phyloP scores from a whole-genome alignment of 2,113 vertebrate genomes.

The Bubo bubo region DNA sequence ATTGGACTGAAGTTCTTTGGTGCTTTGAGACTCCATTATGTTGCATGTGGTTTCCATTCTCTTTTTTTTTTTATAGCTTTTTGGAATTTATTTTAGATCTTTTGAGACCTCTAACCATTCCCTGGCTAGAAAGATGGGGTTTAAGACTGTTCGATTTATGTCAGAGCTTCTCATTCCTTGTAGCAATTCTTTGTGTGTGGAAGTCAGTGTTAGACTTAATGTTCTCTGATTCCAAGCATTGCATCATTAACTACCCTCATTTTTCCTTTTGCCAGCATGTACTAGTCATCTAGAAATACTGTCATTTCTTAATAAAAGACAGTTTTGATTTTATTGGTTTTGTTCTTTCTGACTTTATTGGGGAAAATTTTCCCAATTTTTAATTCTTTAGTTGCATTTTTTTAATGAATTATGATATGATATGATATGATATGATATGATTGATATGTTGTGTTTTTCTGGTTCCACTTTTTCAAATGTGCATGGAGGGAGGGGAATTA shows the following conservation, averaged over 20 bases:
- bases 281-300: conserved; percentile 16
- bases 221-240: conserved; percentile 41
- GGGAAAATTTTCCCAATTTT: not conserved
- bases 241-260: not conserved
- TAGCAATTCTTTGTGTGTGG: not conserved
- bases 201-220: not conserved
- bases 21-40: conserved; percentile 54
- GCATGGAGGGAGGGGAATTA: not conserved
- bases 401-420: not conserved
- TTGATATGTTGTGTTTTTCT: not conserved
- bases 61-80: conserved; percentile 60
- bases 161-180: conserved; percentile 28
- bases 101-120: conserved; percentile 56
- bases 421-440: not conserved
- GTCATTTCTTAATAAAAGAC: not conserved
- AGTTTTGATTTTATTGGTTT: not conserved
- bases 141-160: conserved; percentile 8
- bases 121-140: conserved; percentile 27
- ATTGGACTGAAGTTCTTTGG: conserved; percentile 31
- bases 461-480: not conserved
- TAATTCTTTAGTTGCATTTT: not conserved
- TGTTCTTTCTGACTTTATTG: not conserved
- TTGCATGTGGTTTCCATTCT: conserved; percentile 74
- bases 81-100: conserved; percentile 68
- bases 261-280: conserved; percentile 4